Percentiles rank a stretch among this genome's conserved stretches.
Evolutionary conservation across 30 jellyfish, hydroid and myxozoan species (phyloP).

Genomic region (Rhopilema esculentum): DNA sequence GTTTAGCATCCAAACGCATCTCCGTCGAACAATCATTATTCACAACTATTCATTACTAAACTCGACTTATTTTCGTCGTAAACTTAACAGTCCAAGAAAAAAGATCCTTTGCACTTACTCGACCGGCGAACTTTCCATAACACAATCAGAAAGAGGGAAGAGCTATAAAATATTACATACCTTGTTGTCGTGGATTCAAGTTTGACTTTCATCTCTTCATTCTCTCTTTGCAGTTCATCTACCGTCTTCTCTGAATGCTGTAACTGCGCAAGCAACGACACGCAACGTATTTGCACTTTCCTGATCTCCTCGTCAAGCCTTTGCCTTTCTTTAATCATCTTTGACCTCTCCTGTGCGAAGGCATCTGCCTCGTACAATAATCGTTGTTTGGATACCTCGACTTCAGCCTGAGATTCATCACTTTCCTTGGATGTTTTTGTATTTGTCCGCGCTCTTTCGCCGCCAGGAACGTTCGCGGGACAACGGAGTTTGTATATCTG

Average conservation of each 20-base stretch:
- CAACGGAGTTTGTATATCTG: slow-evolving; percentile 92
- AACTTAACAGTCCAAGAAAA: no score
- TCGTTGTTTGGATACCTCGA: slow-evolving; percentile 88
- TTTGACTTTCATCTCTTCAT: slow-evolving; percentile 80
- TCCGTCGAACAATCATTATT: no score
- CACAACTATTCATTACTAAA: no score
- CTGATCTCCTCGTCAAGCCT: slow-evolving; percentile 95
- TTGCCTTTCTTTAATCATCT: slow-evolving; percentile 92
- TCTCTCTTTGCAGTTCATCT: slow-evolving; percentile 88
- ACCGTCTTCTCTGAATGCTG: slow-evolving; percentile 95
- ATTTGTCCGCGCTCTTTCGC: slow-evolving; percentile 65
- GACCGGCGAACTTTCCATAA: no score
- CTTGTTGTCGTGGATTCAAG: slow-evolving; percentile 60
- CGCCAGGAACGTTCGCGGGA: slow-evolving; percentile 78
- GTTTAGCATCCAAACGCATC: no score
- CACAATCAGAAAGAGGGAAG: background rate
- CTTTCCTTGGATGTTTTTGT: slow-evolving; percentile 31
- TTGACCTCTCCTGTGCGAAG: slow-evolving; percentile 94
- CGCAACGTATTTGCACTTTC: slow-evolving; percentile 92
- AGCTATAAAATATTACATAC: slow-evolving; percentile 7
- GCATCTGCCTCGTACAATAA: slow-evolving; percentile 96
- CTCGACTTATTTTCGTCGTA: no score
- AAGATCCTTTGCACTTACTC: no score
- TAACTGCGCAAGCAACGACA: slow-evolving; percentile 91
- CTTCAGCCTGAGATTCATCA: slow-evolving; percentile 76